A percentile compares a stretch with the other conserved stretches of the same genome.
Conservation (phyloP, 1,140 invertebrate species). For the Trachymyrmex cornetzi region DNA sequence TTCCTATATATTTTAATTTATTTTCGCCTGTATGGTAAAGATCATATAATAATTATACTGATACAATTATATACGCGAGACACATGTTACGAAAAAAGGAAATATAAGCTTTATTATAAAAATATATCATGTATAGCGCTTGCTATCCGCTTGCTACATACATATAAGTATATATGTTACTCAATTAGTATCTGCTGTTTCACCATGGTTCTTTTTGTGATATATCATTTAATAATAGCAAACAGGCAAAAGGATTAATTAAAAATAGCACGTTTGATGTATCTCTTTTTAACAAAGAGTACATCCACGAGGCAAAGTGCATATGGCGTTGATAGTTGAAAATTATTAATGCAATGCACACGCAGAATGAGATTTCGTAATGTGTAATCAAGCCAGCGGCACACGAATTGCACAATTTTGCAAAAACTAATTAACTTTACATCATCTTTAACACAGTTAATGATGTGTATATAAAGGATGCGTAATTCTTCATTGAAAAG, state of each 20-base stretch:
- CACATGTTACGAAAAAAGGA: not conserved
- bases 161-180: not conserved
- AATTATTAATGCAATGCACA: not conserved
- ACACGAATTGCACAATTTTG: conserved; percentile 14
- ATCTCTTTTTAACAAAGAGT: conserved; percentile 14
- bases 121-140: not conserved
- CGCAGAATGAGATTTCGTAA: conserved; percentile 21
- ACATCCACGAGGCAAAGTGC: not conserved
- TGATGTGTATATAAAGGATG: not conserved
- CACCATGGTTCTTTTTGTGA: not conserved
- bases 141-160: not conserved
- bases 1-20: not conserved
- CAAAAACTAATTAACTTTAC: conserved; percentile 31
- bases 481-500: conserved; percentile 1
- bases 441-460: conserved; percentile 11
- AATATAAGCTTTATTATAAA: conserved; percentile 37
- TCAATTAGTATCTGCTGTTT: not conserved
- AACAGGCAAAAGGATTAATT: conserved; percentile 32
- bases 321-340: conserved; percentile 30
- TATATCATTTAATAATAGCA: not conserved
- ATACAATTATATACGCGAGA: not conserved
- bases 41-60: conserved; percentile 18
- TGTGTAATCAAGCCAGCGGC: conserved; percentile 12
- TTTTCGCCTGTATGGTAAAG: not conserved
- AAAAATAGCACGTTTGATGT: conserved; percentile 14